Percentiles rank a stretch among this genome's conserved stretches.
These are phyloP conservation scores for Oncorhynchus clarkii DNA, from an alignment of 2,113 vertebrate species.

Conservation along the genomic window DNA sequence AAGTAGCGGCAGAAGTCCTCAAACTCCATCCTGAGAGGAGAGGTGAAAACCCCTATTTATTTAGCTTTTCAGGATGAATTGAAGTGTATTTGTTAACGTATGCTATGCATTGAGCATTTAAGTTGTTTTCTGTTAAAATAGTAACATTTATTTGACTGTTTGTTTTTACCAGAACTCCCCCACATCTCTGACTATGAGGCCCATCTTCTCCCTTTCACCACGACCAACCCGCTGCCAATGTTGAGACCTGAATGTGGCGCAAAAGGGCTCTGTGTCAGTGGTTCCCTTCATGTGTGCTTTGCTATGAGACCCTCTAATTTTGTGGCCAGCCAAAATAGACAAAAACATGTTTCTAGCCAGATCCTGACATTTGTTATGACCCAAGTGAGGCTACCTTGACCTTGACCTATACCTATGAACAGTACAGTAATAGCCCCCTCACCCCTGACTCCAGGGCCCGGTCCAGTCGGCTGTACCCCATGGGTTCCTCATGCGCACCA, in stretches of 20 bases:
- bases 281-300: background rate
- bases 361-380: too few species aligned
- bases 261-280: background rate
- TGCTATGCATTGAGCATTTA: too few species aligned
- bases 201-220: slow-evolving; percentile 72
- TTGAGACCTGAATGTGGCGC: slow-evolving; percentile 66
- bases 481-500: slow-evolving; percentile 80
- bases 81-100: too few species aligned
- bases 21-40: slow-evolving; percentile 76
- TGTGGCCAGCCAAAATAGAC: too few species aligned
- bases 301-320: background rate
- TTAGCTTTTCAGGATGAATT: too few species aligned
- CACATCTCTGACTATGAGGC: slow-evolving; percentile 72
- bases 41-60: background rate
- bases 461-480: slow-evolving; percentile 81
- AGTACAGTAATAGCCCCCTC: slow-evolving; percentile 20
- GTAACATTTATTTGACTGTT: background rate
- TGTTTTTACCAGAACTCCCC: slow-evolving; percentile 78
- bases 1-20: slow-evolving; percentile 78
- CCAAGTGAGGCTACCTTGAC: too few species aligned
- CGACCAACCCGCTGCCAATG: slow-evolving; percentile 75
- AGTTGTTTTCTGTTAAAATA: too few species aligned
- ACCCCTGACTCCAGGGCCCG: slow-evolving; percentile 79
- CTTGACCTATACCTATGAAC: too few species aligned
- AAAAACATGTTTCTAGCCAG: too few species aligned